These are phyloP conservation scores for Archocentrus centrarchus DNA, from an alignment of 2,113 vertebrate genomes.

Conservation along the genomic window DNA sequence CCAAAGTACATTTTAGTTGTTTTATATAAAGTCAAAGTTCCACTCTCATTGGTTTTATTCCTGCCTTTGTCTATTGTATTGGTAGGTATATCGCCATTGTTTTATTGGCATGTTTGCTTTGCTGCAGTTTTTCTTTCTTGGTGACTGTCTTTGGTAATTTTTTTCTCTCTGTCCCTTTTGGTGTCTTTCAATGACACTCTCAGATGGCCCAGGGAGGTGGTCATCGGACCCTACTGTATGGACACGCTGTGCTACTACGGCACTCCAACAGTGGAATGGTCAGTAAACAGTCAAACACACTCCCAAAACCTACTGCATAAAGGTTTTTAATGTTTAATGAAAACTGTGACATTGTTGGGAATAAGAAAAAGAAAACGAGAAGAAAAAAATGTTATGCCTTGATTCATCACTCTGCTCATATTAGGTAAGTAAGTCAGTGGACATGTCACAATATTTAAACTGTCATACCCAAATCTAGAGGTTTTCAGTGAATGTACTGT, in stretches of 20 bases:
- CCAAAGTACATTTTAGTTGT: not conserved
- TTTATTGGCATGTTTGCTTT: not conserved
- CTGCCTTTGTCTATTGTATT: not conserved
- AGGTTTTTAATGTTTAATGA: not conserved
- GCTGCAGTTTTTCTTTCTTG: not conserved
- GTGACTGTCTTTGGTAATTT: not conserved
- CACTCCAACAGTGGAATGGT: conserved; percentile 98
- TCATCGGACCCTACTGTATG: conserved; percentile 93
- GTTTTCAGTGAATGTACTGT: not conserved
- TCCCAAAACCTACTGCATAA: not conserved
- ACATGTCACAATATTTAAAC: not conserved
- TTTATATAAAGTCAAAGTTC: not conserved
- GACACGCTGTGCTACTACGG: conserved; percentile 92
- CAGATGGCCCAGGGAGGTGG: conserved; percentile 93
- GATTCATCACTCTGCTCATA: not conserved
- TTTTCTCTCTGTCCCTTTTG: not conserved
- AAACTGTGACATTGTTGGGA: not conserved
- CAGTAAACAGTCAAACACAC: conserved; percentile 59
- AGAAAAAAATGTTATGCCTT: not conserved
- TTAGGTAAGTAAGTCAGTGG: no score
- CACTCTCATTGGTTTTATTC: not conserved
- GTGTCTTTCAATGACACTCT: not conserved
- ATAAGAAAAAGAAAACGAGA: not conserved
- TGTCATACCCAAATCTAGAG: not conserved
- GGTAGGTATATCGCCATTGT: not conserved